Percentiles rank a stretch among this genome's conserved stretches.
These are phyloP conservation scores for Andrena trimmerana DNA, from an alignment of 2,888 invertebrate genomes.

Conservation along the genomic window DNA sequence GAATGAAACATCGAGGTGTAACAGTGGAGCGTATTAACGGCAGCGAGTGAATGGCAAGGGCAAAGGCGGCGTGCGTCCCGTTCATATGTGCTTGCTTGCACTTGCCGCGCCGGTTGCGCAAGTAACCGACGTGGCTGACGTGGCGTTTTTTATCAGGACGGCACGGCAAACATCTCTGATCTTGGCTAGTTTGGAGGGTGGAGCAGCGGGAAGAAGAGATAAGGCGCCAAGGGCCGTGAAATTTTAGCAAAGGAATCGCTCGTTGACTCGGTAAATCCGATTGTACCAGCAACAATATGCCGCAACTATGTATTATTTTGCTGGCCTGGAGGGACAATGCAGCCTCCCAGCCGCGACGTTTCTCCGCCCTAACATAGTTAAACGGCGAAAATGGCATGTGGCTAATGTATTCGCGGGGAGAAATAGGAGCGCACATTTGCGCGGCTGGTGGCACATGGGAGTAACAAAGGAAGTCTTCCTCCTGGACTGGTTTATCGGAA, in stretches of 20 bases:
- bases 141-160: not conserved
- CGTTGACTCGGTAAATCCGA: too few species aligned
- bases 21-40: slow-evolving; percentile 46
- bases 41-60: slow-evolving; percentile 58
- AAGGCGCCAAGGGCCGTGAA: too few species aligned
- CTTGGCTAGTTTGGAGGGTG: too few species aligned
- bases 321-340: too few species aligned
- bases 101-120: slow-evolving; percentile 40
- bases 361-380: too few species aligned
- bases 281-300: too few species aligned
- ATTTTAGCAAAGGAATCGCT: too few species aligned
- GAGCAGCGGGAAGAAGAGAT: too few species aligned
- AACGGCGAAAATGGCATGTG: too few species aligned
- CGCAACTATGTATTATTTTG: too few species aligned
- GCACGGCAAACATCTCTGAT: not conserved
- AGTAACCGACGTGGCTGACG: slow-evolving; percentile 41
- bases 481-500: not conserved
- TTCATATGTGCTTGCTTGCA: slow-evolving; percentile 9
- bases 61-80: slow-evolving; percentile 5
- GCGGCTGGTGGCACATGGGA: slow-evolving; percentile 9
- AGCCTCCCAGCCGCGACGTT: too few species aligned
- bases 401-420: not conserved
- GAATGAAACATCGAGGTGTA: slow-evolving; percentile 57
- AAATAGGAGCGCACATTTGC: slow-evolving; percentile 10
- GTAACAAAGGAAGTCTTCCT: slow-evolving; percentile 2